Evolutionary conservation across 2,113 vertebrate genomes (phyloP), one percentile per base, ranked within the genome.

Genomic region (Pampusana beccarii): DNA sequence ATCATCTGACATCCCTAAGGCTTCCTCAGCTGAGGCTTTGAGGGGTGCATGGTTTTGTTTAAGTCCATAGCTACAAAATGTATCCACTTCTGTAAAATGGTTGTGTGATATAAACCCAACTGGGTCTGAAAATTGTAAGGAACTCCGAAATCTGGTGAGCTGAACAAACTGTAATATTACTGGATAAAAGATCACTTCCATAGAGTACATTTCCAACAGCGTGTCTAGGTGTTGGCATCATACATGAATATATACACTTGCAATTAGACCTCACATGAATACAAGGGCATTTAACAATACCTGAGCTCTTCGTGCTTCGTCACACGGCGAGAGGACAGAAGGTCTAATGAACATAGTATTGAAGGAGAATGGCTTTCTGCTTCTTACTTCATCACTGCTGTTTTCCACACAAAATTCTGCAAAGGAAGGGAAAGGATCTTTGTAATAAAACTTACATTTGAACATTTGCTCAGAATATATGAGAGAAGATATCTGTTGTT

Each of bases 241-340:
- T 4, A 17, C 8, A 9, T 4, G 26, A 16, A 44, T 18, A 58
- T 3, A 48, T 0, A 54, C 21, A 31, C 44, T 60, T 48, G 51
- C 11, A 57, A 31, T 23, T 8, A 86, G 9, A 72, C 10, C 24
- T 46, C n/a, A 34, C 5, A 5, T 11, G 9, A 80, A 53, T 18
- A 34, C 5, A 25, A 12, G 42, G 8, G 9, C 53, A 65, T 56
- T 65, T 13, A 36, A 44, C 61, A 57, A 19, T 9, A 79, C 57
- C 53, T 58, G 57, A 61, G 42, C 20, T 38, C 8, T 34, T 54
- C 1, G 0, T 48, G 36, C 13, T 86, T 42, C 26, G 13, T 42
- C 10, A 8, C 15, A 3, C 4, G 3, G 17, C 0, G 2, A 7
- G 17, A 66, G 26, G 42, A 44, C 29, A 61, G 28, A 25, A 65